Percentiles rank a stretch among this genome's conserved stretches.
phyloP scores from a whole-genome alignment of 2,113 vertebrate genomes.

The Ictalurus punctatus region DNA sequence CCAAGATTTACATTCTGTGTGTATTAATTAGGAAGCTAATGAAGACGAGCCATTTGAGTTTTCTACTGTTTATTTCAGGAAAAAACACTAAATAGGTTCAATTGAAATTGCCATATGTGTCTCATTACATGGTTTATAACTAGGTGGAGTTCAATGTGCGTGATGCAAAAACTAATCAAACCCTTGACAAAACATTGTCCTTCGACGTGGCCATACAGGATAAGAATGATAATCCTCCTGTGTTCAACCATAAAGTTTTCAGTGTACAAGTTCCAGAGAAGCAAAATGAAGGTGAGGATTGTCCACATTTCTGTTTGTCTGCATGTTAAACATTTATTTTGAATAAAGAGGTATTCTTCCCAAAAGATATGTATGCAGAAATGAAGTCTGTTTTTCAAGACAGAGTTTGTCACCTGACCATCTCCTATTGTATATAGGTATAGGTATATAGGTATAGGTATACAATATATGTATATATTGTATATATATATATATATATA shows the following conservation, averaged over 20 bases:
- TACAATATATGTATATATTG: too few relatives aligned
- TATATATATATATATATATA: too few relatives aligned
- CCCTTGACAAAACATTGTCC: slow-evolving; percentile 69
- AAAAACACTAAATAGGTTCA: neutral
- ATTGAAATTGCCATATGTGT: neutral
- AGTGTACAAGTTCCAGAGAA: slow-evolving; percentile 63
- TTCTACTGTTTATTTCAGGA: neutral
- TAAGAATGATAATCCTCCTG: slow-evolving; percentile 78
- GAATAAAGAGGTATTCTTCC: neutral
- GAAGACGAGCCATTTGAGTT: neutral
- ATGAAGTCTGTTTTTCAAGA: neutral
- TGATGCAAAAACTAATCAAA: accelerated
- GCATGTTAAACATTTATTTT: neutral
- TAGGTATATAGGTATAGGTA: too few relatives aligned
- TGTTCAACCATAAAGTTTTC: slow-evolving; percentile 57
- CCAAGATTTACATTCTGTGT: neutral
- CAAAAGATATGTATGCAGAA: neutral
- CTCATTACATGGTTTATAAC: neutral
- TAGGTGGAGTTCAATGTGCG: slow-evolving; percentile 76
- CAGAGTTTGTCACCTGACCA: neutral
- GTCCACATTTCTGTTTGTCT: neutral
- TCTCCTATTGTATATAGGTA: too few relatives aligned
- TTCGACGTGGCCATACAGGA: slow-evolving; percentile 77
- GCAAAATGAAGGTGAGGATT: slow-evolving; percentile 33
- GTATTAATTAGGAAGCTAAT: neutral